A percentile compares a stretch with the other conserved stretches of the same genome.
Evolutionary conservation across 2,888 invertebrate species (phyloP).

Genomic region (Brachypterus glaber): DNA sequence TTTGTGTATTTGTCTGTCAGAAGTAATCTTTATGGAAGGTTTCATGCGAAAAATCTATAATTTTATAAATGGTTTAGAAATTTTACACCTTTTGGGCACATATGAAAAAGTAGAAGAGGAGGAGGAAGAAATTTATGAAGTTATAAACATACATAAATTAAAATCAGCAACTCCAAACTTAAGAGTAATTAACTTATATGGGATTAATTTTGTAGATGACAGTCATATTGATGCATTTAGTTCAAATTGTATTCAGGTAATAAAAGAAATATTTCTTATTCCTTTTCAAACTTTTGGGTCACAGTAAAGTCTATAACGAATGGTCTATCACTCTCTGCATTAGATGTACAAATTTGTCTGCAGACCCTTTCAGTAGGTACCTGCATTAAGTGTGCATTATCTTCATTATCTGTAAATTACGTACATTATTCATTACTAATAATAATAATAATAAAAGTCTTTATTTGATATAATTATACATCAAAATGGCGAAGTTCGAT

Average conservation of each 20-base stretch:
- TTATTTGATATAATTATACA: too few species aligned
- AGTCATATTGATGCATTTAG: conserved; percentile 97
- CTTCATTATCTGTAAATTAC: too few species aligned
- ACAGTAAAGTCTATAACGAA: too few species aligned
- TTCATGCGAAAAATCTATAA: conserved; percentile 99
- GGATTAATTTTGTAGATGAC: conserved; percentile 97
- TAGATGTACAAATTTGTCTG: background rate
- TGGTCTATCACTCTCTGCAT: too few species aligned
- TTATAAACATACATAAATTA: conserved; percentile 96
- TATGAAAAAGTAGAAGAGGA: conserved; percentile 97
- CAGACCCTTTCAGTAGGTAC: too few species aligned
- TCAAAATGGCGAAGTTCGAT: too few species aligned
- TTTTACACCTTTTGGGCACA: conserved; percentile 93
- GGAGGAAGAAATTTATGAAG: conserved; percentile 98
- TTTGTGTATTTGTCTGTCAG: conserved; percentile 79
- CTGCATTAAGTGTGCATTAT: too few species aligned
- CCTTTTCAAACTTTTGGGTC: too few species aligned
- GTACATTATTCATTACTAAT: too few species aligned
- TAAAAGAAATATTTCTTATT: too few species aligned
- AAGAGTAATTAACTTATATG: conserved; percentile 94
- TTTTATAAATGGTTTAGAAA: conserved; percentile 96
- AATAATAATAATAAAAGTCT: too few species aligned
- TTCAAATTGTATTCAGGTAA: conserved; percentile 84
- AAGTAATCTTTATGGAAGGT: conserved; percentile 99
- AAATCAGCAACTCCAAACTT: conserved; percentile 97